Evolutionary conservation across 2,888 invertebrate species (phyloP).

Genomic region (Periphyllus acericola): DNA sequence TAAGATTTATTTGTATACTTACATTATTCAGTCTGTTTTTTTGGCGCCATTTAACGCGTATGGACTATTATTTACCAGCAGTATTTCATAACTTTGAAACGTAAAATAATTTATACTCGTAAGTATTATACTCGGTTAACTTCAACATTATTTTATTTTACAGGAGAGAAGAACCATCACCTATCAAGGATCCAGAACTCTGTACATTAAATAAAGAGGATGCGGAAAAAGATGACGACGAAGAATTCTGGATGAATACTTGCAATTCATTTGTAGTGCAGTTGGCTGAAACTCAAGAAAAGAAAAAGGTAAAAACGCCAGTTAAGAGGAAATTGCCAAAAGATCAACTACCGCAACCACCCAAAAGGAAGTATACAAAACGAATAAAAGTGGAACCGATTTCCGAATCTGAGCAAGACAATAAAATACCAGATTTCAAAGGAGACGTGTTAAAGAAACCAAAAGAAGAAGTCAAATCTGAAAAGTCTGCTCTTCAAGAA

Average conservation of each 20-base stretch:
- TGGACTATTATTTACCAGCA: neutral
- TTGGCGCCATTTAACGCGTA: neutral
- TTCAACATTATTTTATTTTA: neutral
- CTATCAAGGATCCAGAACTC: conserved; percentile 31
- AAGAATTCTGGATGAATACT: conserved; percentile 55
- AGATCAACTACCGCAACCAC: conserved; percentile 12
- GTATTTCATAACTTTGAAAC: neutral
- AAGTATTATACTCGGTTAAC: neutral
- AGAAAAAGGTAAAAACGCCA: conserved; percentile 29
- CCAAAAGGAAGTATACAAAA: conserved; percentile 58
- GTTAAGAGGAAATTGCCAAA: conserved; percentile 29
- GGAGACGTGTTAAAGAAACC: neutral
- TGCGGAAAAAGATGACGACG: conserved; percentile 44
- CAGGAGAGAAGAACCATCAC: conserved; percentile 50
- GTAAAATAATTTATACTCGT: neutral
- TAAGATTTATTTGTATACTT: conserved; percentile 3
- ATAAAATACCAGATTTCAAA: neutral
- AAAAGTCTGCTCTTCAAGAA: neutral
- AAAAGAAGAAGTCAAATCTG: neutral
- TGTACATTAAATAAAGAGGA: conserved; percentile 17
- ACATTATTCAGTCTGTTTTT: neutral
- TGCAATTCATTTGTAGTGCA: conserved; percentile 57
- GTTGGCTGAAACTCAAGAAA: conserved; percentile 56
- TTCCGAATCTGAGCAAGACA: conserved; percentile 14
- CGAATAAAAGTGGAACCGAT: conserved; percentile 32